Conservation (phyloP, 2,888 invertebrate species). For the Synergus japonicus region DNA sequence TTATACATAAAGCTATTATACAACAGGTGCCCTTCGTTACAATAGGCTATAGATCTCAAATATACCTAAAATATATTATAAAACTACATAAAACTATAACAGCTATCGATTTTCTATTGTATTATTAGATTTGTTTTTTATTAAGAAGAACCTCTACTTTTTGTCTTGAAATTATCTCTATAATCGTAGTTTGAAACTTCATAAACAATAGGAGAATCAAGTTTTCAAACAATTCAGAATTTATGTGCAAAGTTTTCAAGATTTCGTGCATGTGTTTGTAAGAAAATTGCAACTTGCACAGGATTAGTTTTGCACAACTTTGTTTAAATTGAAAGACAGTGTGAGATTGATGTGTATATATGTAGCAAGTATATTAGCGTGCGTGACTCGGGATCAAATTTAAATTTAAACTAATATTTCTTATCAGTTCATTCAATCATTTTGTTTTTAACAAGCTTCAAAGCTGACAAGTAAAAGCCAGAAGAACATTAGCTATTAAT, state of each 20-base stretch:
- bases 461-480: neutral
- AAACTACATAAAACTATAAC: neutral
- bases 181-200: neutral
- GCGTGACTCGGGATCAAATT: neutral
- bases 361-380: neutral
- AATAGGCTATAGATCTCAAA: no score
- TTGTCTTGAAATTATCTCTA: no score
- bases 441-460: neutral
- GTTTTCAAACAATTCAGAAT: neutral
- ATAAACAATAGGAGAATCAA: neutral
- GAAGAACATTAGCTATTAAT: no score
- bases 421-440: neutral
- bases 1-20: neutral
- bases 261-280: neutral
- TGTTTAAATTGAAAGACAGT: neutral
- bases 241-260: constrained; percentile 14
- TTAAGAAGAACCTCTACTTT: neutral
- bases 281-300: neutral
- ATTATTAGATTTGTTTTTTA: neutral
- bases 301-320: constrained; percentile 14
- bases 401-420: neutral
- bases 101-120: neutral
- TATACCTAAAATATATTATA: neutral
- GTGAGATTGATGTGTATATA: constrained; percentile 3
- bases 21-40: neutral